A percentile compares a stretch with the other conserved stretches of the same genome.
Conservation (phyloP, 1,140 invertebrate genomes). For the Drosophila pseudoobscura region DNA sequence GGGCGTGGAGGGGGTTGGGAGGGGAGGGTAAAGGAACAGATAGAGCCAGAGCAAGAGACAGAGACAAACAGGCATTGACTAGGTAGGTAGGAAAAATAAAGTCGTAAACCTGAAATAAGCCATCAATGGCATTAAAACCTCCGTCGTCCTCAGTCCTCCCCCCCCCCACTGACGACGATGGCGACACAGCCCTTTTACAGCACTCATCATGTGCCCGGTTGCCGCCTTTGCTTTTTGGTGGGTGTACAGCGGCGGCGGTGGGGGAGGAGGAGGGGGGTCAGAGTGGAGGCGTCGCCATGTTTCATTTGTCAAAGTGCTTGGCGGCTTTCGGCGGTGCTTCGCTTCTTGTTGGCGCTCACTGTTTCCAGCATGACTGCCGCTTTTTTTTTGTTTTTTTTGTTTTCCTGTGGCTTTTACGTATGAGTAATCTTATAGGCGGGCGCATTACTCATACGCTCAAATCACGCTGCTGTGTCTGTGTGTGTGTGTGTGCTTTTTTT, state of each 20-base stretch:
- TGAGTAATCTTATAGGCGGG: conserved; percentile 76
- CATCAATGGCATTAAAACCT: conserved; percentile 80
- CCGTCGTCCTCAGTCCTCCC: background rate
- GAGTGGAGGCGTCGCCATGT: conserved; percentile 44
- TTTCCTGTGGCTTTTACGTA: conserved; percentile 72
- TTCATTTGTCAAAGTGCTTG: conserved; percentile 80
- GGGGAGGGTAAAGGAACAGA: too few relatives aligned
- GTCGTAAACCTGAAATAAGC: conserved; percentile 81
- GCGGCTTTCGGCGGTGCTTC: conserved; percentile 26
- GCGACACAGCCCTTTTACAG: conserved; percentile 59
- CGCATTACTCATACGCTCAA: conserved; percentile 72
- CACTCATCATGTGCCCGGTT: conserved; percentile 32
- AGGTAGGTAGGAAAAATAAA: conserved; percentile 79
- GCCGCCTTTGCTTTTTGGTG: background rate
- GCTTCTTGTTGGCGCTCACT: conserved; percentile 24
- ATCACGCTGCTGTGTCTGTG: conserved; percentile 25
- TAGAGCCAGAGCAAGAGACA: too few relatives aligned
- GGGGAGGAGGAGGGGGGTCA: background rate
- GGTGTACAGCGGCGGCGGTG: background rate
- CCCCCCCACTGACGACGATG: conserved; percentile 14
- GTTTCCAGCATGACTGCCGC: conserved; percentile 46
- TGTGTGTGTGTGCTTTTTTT: background rate
- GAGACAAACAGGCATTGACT: conserved; percentile 53
- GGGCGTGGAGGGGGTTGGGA: background rate
- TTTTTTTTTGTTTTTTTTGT: conserved; percentile 10